These are phyloP conservation scores for Onychomys leucogaster DNA, from an alignment of 2,797 vertebrate genomes.

Conservation along the genomic window DNA sequence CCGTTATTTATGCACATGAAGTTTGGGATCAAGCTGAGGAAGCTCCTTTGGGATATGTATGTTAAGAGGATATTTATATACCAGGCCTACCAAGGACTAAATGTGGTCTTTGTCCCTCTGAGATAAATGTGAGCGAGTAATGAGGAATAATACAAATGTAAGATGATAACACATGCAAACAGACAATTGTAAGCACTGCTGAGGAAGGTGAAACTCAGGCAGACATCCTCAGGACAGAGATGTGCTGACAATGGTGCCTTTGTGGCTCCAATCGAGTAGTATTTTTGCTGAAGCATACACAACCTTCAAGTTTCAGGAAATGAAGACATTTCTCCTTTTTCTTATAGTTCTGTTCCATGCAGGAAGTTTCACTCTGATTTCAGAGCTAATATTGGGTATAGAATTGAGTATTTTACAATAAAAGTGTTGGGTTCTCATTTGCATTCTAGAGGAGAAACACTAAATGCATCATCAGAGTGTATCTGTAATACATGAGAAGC, in stretches of 20 bases:
- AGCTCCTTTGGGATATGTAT: slow-evolving; percentile 41
- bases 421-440: background rate
- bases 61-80: background rate
- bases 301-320: slow-evolving; percentile 68
- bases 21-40: background rate
- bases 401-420: slow-evolving; percentile 13
- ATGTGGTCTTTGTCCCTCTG: background rate
- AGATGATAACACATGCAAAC: slow-evolving; percentile 38
- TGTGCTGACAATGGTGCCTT: slow-evolving; percentile 71
- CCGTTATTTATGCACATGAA: background rate
- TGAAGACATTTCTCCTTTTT: slow-evolving; percentile 36
- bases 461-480: background rate
- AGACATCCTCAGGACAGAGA: slow-evolving; percentile 15
- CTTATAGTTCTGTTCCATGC: slow-evolving; percentile 39
- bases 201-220: slow-evolving; percentile 60
- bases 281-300: slow-evolving; percentile 73
- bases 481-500: slow-evolving; percentile 27
- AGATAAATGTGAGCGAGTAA: background rate
- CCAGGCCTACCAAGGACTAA: background rate
- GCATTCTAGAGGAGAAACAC: background rate
- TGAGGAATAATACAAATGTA: slow-evolving; percentile 19
- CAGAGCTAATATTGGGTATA: slow-evolving; percentile 51
- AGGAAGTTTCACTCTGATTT: slow-evolving; percentile 37
- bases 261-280: slow-evolving; percentile 26
- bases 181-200: slow-evolving; percentile 39